These are phyloP conservation scores for Paratilapia polleni DNA, from an alignment of 2,113 vertebrate genomes.

Conservation along the genomic window DNA sequence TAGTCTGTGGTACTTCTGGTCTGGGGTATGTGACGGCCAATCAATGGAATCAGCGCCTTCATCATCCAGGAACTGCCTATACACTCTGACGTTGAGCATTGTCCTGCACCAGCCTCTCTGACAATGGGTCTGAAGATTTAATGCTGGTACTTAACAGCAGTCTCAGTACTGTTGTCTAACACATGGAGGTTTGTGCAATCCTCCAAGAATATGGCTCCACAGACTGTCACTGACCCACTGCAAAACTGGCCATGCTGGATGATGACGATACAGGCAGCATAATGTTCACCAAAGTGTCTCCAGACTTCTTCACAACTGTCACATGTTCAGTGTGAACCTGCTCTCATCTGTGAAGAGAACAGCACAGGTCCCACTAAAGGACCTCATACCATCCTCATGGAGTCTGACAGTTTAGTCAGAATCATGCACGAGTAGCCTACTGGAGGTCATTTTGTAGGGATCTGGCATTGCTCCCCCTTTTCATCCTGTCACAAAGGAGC, in stretches of 20 bases:
- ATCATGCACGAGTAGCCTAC: no score
- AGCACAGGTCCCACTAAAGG: neutral
- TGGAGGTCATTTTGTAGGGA: no score
- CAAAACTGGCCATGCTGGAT: neutral
- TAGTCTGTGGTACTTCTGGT: neutral
- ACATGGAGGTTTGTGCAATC: neutral
- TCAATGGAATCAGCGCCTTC: accelerated
- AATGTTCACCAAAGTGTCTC: neutral
- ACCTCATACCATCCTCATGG: neutral
- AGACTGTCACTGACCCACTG: neutral
- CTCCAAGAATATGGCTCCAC: neutral
- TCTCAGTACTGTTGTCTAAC: accelerated
- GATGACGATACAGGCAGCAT: neutral
- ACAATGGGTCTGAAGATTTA: neutral
- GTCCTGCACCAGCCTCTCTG: neutral
- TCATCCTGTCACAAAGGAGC: no score
- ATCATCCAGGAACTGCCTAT: neutral
- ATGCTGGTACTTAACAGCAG: neutral
- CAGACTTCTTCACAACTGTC: neutral
- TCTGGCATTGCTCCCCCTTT: no score
- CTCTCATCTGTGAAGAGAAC: neutral
- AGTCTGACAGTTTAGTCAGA: neutral
- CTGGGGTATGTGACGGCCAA: neutral
- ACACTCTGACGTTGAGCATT: neutral
- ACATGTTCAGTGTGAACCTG: neutral